Evolutionary conservation across 2,113 vertebrate genomes (phyloP).

Genomic region (Neofelis nebulosa): DNA sequence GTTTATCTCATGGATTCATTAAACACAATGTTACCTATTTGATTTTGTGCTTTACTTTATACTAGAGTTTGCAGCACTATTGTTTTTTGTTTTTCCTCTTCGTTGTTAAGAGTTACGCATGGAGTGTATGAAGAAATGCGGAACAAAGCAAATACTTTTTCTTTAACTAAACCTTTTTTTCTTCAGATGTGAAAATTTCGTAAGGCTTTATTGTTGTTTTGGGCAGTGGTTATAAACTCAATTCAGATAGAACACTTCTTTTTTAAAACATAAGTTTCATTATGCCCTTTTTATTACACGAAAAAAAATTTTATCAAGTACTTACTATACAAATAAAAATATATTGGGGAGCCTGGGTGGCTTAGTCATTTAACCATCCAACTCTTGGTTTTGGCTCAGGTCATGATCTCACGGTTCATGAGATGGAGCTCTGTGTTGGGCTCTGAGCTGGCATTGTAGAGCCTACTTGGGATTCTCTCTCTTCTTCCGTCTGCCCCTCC

Average conservation of each 20-base stretch:
- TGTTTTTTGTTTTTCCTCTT: background rate
- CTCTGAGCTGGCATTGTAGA: too few species aligned
- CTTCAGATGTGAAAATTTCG: background rate
- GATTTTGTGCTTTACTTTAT: conserved; percentile 10
- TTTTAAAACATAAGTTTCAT: background rate
- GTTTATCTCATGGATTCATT: conserved; percentile 2
- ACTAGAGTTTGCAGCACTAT: background rate
- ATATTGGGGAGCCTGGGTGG: too few species aligned
- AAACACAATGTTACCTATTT: background rate
- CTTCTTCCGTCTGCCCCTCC: too few species aligned
- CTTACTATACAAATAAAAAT: background rate
- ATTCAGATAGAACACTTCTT: background rate
- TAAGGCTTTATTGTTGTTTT: background rate
- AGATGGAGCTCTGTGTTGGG: too few species aligned
- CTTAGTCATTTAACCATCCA: too few species aligned
- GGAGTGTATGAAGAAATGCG: background rate
- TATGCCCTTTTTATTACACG: background rate
- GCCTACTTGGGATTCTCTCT: too few species aligned
- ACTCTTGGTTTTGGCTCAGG: too few species aligned
- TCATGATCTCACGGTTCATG: too few species aligned
- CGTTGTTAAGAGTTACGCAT: background rate
- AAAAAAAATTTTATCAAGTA: background rate
- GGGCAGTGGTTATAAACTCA: background rate
- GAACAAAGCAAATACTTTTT: background rate
- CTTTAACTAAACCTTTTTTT: background rate